These are phyloP conservation scores for Agrochola litura DNA, from an alignment of 2,888 invertebrate genomes.

Conservation along the genomic window DNA sequence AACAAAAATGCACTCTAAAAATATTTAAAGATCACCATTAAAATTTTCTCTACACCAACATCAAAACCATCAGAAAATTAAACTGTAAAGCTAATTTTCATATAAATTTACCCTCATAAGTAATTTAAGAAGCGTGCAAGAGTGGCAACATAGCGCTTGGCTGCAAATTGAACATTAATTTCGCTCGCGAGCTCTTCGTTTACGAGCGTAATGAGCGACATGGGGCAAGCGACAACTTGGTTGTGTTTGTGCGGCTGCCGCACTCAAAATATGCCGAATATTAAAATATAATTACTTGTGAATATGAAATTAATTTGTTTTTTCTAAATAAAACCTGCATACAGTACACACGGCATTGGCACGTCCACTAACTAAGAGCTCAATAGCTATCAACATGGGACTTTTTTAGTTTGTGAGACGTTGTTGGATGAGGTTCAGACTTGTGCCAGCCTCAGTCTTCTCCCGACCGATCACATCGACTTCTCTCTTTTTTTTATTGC, in stretches of 20 bases:
- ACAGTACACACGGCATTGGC: neutral
- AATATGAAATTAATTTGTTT: neutral
- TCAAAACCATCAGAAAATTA: slow-evolving; percentile 35
- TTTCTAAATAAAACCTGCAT: neutral
- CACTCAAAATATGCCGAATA: neutral
- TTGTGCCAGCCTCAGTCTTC: neutral
- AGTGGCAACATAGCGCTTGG: slow-evolving; percentile 53
- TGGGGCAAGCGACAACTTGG: slow-evolving; percentile 13
- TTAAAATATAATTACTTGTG: neutral
- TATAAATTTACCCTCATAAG: slow-evolving; percentile 53
- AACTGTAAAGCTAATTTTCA: slow-evolving; percentile 39
- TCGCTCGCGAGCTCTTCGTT: slow-evolving; percentile 39
- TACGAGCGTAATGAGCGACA: slow-evolving; percentile 30
- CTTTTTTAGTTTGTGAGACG: neutral
- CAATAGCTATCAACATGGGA: neutral
- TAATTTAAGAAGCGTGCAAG: slow-evolving; percentile 40
- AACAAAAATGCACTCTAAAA: neutral
- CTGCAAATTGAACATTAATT: slow-evolving; percentile 55
- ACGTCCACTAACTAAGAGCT: neutral
- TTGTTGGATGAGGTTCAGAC: neutral
- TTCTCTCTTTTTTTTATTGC: neutral
- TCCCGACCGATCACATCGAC: neutral
- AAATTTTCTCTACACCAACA: slow-evolving; percentile 9
- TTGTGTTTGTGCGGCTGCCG: neutral
- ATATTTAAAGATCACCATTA: neutral